A percentile compares a stretch with the other conserved stretches of the same genome.
Conservation (phyloP, 2,797 vertebrate genomes). For the Etheostoma perlongum region DNA sequence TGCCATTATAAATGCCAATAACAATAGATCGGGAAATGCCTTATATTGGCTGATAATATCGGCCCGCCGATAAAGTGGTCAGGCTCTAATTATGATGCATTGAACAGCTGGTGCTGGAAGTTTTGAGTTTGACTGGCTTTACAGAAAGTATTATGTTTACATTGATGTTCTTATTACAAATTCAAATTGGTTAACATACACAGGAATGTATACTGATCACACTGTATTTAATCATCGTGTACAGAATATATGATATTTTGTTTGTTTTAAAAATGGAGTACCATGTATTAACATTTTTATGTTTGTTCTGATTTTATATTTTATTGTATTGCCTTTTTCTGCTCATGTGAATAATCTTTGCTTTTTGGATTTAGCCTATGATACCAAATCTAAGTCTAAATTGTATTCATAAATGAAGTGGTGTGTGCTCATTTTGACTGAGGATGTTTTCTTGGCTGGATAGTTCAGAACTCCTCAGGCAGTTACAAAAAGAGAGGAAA, state of each 20-base stretch:
- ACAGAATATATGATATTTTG: slow-evolving; percentile 76
- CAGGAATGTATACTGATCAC: slow-evolving; percentile 85
- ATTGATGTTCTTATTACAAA: slow-evolving; percentile 68
- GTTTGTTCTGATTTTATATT: slow-evolving; percentile 14
- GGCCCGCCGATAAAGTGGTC: too few species aligned
- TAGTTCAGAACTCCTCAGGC: slow-evolving; percentile 30
- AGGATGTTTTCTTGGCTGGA: slow-evolving; percentile 34
- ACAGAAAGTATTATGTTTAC: slow-evolving; percentile 75
- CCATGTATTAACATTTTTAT: slow-evolving; percentile 57
- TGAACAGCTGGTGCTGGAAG: slow-evolving; percentile 84
- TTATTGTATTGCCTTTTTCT: slow-evolving; percentile 44
- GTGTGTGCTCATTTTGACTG: slow-evolving; percentile 8
- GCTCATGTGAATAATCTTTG: slow-evolving; percentile 26
- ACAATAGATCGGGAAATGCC: too few species aligned
- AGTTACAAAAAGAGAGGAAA: slow-evolving; percentile 19
- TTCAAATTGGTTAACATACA: slow-evolving; percentile 76
- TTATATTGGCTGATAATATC: too few species aligned
- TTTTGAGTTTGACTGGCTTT: slow-evolving; percentile 63
- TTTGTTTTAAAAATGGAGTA: slow-evolving; percentile 64
- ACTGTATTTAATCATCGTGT: slow-evolving; percentile 87
- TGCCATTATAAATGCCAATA: too few species aligned
- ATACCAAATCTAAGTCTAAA: slow-evolving; percentile 48
- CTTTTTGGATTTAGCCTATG: slow-evolving; percentile 53
- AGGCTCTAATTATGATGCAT: slow-evolving; percentile 54
- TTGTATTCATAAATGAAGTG: slow-evolving; percentile 46